Base-by-base conservation (phyloP, 1,140 invertebrate species). In the Parapsyche elsis region DNA sequence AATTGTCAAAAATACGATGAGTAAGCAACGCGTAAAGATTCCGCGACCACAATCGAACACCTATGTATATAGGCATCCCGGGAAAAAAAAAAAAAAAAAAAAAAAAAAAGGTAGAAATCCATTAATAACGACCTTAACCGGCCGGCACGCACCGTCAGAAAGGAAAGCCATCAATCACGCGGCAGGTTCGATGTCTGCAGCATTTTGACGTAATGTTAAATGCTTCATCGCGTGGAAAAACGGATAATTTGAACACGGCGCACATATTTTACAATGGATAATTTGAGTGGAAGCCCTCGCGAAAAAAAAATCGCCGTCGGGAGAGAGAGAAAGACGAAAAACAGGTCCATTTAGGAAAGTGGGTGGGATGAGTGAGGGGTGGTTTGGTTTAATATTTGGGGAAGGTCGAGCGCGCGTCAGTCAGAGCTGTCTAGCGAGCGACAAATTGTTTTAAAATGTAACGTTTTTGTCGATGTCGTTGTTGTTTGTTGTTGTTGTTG, bases 161-260 rank as follows among this genome's bases (percentile, higher is more conserved):
- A 45, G 71, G n/a, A 49, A 49, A 73, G 71, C 53, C 53, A 75
- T 75, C 73, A 57, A 75, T 75, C 73, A 75, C 44, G 73, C 26
- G 24, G 73, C 53, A 38, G 30, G 73, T 75, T 75, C 73, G 53
- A 75, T 57, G 73, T 75, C 73, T 75, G 53, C 73, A 59, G 23
- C 73, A 30, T 49, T 73, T 73, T 73, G 71, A 73, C 73, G 73
- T 59, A 75, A 75, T 59, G 53, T 30, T 75, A 75, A 75, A 59
- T 59, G 73, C 73, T 75, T 59, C 73, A 59, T 75, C 73, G 73
- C 73, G 73, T 75, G 73, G 73, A 75, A 75, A 75, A 75, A 75
- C 44, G 73, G 73, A 75, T 75, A 75, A 75, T 75, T 75, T 59
- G 49, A 75, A 59, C 44, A 59, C 23, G 24, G 16, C 53, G 44